Evolutionary conservation across 2,113 vertebrate species (phyloP).

Genomic region (Sprattus sprattus): DNA sequence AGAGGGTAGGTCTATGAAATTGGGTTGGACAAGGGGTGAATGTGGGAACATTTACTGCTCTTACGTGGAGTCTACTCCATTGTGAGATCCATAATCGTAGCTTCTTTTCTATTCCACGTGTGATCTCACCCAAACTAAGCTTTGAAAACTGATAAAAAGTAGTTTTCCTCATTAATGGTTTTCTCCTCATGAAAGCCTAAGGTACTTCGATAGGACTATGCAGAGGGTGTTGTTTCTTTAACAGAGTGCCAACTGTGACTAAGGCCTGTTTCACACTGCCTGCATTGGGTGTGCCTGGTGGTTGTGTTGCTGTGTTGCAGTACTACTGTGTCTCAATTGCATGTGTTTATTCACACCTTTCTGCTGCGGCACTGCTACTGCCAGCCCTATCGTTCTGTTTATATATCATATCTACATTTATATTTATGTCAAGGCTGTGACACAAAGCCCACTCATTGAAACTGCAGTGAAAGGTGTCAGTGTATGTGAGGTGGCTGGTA

Average conservation of each 20-base stretch:
- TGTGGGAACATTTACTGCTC: not conserved
- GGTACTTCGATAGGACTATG: not conserved
- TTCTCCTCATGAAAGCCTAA: not conserved
- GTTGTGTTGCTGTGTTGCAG: too few species aligned
- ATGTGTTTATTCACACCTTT: too few species aligned
- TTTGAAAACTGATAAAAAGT: not conserved
- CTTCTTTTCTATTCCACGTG: not conserved
- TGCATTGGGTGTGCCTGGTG: too few species aligned
- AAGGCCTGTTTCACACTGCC: too few species aligned
- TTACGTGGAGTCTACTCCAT: not conserved
- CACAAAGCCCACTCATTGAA: too few species aligned
- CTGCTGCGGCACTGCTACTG: too few species aligned
- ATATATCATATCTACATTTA: too few species aligned
- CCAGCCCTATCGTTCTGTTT: too few species aligned
- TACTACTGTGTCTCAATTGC: too few species aligned
- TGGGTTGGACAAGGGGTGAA: not conserved
- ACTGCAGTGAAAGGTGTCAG: too few species aligned
- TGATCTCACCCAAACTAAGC: not conserved
- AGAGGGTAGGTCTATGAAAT: not conserved
- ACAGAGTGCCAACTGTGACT: not conserved
- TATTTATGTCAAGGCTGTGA: too few species aligned
- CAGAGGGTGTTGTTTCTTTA: not conserved
- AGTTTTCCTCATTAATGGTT: not conserved
- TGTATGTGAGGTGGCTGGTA: too few species aligned
- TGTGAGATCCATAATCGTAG: not conserved